phyloP scores from a whole-genome alignment of 2,113 vertebrate genomes.

The Actenoides lindsayi region DNA sequence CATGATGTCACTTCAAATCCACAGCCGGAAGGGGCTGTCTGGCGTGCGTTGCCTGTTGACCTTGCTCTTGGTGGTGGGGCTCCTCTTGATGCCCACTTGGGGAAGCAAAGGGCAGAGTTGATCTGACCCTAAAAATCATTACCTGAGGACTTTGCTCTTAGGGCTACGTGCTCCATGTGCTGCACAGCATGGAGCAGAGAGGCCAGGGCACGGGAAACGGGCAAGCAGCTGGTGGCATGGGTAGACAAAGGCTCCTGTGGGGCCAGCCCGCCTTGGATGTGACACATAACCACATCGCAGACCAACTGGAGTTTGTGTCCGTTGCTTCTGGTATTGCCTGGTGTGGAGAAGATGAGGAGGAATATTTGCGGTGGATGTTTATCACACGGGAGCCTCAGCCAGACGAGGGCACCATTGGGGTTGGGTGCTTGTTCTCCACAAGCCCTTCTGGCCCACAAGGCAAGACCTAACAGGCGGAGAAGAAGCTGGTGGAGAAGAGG shows the following conservation, averaged over 20 bases:
- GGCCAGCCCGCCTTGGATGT: background rate
- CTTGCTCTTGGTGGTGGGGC: fast-evolving
- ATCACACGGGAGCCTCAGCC: background rate
- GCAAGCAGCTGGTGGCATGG: background rate
- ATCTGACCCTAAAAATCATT: background rate
- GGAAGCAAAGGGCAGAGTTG: background rate
- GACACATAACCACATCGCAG: background rate
- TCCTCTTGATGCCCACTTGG: background rate
- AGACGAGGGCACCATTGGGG: background rate
- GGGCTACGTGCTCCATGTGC: background rate
- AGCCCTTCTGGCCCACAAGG: background rate
- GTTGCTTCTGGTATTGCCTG: background rate
- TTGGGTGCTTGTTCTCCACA: background rate
- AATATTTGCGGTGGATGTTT: background rate
- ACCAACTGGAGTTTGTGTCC: background rate
- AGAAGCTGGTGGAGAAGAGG: background rate
- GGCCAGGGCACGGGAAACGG: background rate
- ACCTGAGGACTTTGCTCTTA: background rate
- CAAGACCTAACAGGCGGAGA: background rate
- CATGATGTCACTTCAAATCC: background rate
- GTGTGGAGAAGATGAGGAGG: background rate
- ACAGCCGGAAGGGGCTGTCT: fast-evolving
- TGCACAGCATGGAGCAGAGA: background rate
- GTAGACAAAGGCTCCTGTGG: background rate
- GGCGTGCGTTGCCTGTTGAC: fast-evolving